phyloP scores from a whole-genome alignment of 2,888 invertebrate genomes.

The Podotricha telesiphe region DNA sequence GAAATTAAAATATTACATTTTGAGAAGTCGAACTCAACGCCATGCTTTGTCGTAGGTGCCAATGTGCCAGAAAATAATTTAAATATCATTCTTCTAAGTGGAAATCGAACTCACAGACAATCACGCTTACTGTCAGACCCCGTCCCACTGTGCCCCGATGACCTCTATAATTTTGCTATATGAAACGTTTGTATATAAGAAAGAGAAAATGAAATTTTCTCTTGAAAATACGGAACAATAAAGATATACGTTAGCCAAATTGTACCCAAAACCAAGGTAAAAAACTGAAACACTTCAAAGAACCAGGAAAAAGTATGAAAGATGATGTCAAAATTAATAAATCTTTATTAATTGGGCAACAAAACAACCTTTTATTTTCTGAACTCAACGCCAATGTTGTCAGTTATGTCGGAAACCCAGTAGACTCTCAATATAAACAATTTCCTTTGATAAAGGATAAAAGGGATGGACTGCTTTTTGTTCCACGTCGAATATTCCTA shows the following conservation, averaged over 20 bases:
- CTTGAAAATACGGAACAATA: too few relatives aligned
- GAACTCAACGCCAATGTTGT: conserved; percentile 2
- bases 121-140: too few relatives aligned
- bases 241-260: not conserved
- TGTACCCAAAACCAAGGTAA: not conserved
- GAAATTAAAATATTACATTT: too few relatives aligned
- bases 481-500: not conserved
- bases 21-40: too few relatives aligned
- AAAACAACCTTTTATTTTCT: not conserved
- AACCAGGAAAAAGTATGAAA: conserved; percentile 6
- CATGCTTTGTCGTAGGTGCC: too few relatives aligned
- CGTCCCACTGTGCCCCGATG: too few relatives aligned
- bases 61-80: too few relatives aligned
- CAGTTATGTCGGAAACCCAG: conserved; percentile 4
- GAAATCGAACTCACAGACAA: too few relatives aligned
- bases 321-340: conserved; percentile 1
- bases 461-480: conserved; percentile 18
- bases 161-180: too few relatives aligned
- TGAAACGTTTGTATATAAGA: too few relatives aligned
- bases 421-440: conserved; percentile 32
- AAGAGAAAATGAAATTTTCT: too few relatives aligned
- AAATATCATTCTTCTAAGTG: too few relatives aligned
- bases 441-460: conserved; percentile 34
- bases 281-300: not conserved
- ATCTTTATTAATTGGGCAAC: conserved; percentile 19